A percentile compares a stretch with the other conserved stretches of the same genome.
These are phyloP conservation scores for Orius laevigatus DNA, from an alignment of 1,140 invertebrate genomes.

Conservation along the genomic window DNA sequence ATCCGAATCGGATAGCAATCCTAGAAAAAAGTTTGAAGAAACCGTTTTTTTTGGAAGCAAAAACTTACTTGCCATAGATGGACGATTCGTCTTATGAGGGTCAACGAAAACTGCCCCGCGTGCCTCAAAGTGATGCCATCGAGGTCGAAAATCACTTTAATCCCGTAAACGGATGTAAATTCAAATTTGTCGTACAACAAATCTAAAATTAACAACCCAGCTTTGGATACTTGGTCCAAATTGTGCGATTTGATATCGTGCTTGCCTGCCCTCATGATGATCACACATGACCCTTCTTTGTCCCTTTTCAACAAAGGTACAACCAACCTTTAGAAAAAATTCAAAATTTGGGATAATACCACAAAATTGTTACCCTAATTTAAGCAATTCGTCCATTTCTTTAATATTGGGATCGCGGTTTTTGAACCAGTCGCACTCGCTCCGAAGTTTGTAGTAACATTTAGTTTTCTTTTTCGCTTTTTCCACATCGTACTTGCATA, in stretches of 20 bases:
- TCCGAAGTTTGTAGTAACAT: slow-evolving; percentile 38
- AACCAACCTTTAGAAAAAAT: slow-evolving; percentile 29
- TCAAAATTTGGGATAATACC: neutral
- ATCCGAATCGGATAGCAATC: slow-evolving; percentile 50
- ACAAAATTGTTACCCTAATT: slow-evolving; percentile 28
- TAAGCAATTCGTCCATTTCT: slow-evolving; percentile 36
- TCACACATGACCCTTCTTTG: slow-evolving; percentile 31
- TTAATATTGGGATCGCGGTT: slow-evolving; percentile 38
- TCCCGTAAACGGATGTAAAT: slow-evolving; percentile 35
- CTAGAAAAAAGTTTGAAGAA: too few relatives aligned
- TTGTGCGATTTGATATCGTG: slow-evolving; percentile 37
- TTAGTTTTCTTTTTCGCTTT: slow-evolving; percentile 36
- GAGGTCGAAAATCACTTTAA: slow-evolving; percentile 42
- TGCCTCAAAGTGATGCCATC: slow-evolving; percentile 37
- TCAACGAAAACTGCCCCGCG: slow-evolving; percentile 39
- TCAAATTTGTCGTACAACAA: slow-evolving; percentile 22
- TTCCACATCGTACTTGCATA: slow-evolving; percentile 41
- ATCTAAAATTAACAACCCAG: too few relatives aligned
- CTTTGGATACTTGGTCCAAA: slow-evolving; percentile 28
- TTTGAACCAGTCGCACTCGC: slow-evolving; percentile 38
- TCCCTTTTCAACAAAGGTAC: slow-evolving; percentile 37
- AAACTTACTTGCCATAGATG: slow-evolving; percentile 38
- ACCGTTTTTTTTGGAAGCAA: too few relatives aligned
- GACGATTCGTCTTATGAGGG: slow-evolving; percentile 38
- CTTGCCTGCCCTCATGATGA: slow-evolving; percentile 36